These are phyloP conservation scores for Elysia crispata DNA, from an alignment of 2,888 invertebrate species.

Conservation along the genomic window DNA sequence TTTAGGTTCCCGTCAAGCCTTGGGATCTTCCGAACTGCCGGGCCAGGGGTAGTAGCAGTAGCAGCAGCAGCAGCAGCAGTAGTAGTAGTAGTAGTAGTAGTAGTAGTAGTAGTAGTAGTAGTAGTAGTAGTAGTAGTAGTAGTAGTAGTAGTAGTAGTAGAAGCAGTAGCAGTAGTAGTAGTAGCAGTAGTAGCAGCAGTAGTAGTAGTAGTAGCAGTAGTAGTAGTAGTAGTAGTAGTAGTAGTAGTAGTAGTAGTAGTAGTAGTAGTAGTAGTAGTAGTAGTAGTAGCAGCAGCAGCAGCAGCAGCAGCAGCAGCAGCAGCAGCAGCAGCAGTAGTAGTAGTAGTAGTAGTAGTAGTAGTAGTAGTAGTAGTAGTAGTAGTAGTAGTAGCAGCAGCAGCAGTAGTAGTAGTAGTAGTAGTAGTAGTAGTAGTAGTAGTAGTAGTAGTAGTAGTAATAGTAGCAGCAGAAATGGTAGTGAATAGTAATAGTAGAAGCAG, in stretches of 20 bases:
- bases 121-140: conserved; percentile 34
- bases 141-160: conserved; percentile 31
- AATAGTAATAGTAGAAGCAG: too few relatives aligned
- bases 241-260: conserved; percentile 26
- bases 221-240: neutral
- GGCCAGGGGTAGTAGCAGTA: neutral
- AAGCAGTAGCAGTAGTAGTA: too few relatives aligned
- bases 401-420: conserved; percentile 28
- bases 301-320: neutral
- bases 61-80: neutral
- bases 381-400: conserved; percentile 24
- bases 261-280: too few relatives aligned
- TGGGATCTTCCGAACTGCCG: too few relatives aligned
- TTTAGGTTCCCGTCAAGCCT: too few relatives aligned
- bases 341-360: neutral
- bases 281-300: neutral
- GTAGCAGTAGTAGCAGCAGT: conserved; percentile 18
- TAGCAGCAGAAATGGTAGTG: too few relatives aligned
- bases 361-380: conserved; percentile 23
- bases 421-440: conserved; percentile 23
- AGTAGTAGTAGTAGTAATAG: conserved; percentile 4
- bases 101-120: conserved; percentile 25
- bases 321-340: conserved; percentile 2
- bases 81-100: conserved; percentile 27
- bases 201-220: conserved; percentile 39